phyloP scores from a whole-genome alignment of 1,140 invertebrate genomes.

The Octopus sinensis region DNA sequence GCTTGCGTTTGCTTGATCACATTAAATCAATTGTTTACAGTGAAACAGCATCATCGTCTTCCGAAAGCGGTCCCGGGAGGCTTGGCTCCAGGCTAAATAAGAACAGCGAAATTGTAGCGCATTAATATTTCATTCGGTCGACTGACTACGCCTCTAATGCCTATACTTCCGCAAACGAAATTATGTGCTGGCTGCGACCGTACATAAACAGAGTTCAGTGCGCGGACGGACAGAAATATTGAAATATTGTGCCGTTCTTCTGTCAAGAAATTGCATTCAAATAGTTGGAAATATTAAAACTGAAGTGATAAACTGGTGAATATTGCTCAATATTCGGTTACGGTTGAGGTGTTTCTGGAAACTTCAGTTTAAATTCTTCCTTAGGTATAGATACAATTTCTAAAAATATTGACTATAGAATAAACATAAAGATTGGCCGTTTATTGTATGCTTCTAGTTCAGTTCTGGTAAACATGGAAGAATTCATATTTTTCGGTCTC shows the following conservation, averaged over 20 bases:
- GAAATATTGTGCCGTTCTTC: not conserved
- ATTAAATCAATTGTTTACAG: slow-evolving; percentile 4
- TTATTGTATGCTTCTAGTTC: slow-evolving; percentile 7
- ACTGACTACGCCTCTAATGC: slow-evolving; percentile 9
- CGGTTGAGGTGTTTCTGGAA: slow-evolving; percentile 6
- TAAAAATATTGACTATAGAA: slow-evolving; percentile 12
- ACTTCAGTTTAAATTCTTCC: not conserved
- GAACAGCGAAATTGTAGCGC: slow-evolving; percentile 2
- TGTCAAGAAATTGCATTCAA: not conserved
- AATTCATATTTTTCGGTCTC: not conserved
- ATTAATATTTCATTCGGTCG: slow-evolving; percentile 11
- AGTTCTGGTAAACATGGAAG: not conserved
- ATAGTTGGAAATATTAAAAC: slow-evolving; percentile 5
- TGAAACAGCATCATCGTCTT: not conserved
- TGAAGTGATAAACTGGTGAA: not conserved
- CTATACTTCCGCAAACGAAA: slow-evolving; percentile 10
- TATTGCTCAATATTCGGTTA: slow-evolving; percentile 1
- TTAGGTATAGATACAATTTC: not conserved
- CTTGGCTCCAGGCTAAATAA: not conserved
- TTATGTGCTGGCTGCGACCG: not conserved
- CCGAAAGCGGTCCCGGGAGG: not conserved
- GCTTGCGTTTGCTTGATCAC: slow-evolving; percentile 9
- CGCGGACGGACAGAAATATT: slow-evolving; percentile 5
- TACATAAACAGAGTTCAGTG: slow-evolving; percentile 8
- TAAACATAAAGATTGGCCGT: not conserved